These are phyloP conservation scores for Nomada hirtipes DNA, from an alignment of 2,888 invertebrate species.

Conservation along the genomic window DNA sequence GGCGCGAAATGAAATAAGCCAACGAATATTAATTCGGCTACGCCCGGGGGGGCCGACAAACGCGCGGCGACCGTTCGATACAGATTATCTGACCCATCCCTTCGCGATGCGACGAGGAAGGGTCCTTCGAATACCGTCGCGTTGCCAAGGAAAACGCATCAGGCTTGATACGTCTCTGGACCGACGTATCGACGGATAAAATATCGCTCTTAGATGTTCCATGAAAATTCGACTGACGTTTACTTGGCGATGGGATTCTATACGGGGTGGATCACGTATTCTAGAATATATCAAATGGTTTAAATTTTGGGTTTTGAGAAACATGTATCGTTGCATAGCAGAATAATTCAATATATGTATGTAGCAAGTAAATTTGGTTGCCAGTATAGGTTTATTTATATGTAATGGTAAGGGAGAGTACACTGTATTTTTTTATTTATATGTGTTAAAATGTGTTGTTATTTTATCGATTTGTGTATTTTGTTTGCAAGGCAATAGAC, in stretches of 20 bases:
- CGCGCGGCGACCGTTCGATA: constrained; percentile 60
- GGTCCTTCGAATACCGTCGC: constrained; percentile 29
- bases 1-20: constrained; percentile 76
- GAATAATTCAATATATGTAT: too few species aligned
- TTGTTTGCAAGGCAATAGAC: too few species aligned
- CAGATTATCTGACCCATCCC: constrained; percentile 66
- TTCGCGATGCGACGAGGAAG: constrained; percentile 26
- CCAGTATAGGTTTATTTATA: too few species aligned
- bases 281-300: too few species aligned
- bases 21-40: constrained; percentile 75
- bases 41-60: constrained; percentile 44
- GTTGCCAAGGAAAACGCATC: constrained; percentile 54
- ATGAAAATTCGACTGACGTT: background rate
- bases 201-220: constrained; percentile 4
- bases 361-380: too few species aligned
- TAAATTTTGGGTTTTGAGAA: background rate
- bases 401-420: too few species aligned
- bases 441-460: too few species aligned
- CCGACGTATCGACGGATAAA: constrained; percentile 11
- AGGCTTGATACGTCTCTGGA: constrained; percentile 14
- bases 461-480: too few species aligned
- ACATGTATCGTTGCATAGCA: background rate
- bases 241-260: background rate
- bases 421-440: too few species aligned
- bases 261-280: background rate